phyloP scores from a whole-genome alignment of 2,113 vertebrate genomes.

The Platysternon megacephalum region DNA sequence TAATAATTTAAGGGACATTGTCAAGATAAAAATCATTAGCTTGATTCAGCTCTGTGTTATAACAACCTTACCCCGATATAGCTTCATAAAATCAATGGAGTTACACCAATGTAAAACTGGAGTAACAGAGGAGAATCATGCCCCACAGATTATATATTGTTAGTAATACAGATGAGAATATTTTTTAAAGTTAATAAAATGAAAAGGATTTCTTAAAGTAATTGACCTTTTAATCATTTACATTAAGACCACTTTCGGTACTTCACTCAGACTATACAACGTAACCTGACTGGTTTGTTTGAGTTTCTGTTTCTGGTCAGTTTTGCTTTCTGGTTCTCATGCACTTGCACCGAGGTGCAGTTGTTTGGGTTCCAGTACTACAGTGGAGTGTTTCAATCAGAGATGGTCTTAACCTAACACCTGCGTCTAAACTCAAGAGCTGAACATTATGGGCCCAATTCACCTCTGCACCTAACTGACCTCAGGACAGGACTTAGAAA shows the following conservation, averaged over 20 bases:
- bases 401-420: neutral
- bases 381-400: neutral
- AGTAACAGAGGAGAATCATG: neutral
- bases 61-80: neutral
- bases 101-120: neutral
- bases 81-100: neutral
- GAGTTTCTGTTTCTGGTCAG: neutral
- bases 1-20: accelerated
- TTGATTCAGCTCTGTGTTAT: neutral
- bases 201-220: neutral
- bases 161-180: too few relatives aligned
- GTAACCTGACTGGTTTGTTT: neutral
- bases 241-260: neutral
- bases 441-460: neutral
- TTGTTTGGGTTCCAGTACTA: neutral
- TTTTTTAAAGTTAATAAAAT: neutral
- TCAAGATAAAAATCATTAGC: neutral
- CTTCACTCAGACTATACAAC: neutral
- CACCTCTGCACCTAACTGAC: neutral
- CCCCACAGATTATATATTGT: neutral
- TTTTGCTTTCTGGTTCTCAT: neutral
- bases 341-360: neutral
- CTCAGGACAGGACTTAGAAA: neutral
- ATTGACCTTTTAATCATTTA: neutral
- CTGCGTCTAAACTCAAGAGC: neutral